A percentile compares a stretch with the other conserved stretches of the same genome.
These are phyloP conservation scores for Bombus polaris DNA, from an alignment of 1,140 invertebrate genomes.

Conservation along the genomic window DNA sequence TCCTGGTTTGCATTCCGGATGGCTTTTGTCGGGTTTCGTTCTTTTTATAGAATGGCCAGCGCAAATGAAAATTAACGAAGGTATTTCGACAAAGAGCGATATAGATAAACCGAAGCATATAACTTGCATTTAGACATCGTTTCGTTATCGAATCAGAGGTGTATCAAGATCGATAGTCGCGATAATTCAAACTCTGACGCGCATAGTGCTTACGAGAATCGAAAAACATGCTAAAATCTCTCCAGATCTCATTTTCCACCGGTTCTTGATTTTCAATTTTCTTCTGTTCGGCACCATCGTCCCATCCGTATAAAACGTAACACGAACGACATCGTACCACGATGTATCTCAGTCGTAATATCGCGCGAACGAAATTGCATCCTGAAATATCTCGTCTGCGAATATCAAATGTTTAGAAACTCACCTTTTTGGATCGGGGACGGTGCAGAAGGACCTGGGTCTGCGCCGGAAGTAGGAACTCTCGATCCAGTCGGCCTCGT, in stretches of 20 bases:
- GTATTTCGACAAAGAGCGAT: neutral
- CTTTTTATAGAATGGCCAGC: neutral
- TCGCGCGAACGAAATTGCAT: no score
- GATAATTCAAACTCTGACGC: neutral
- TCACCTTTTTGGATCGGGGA: constrained; percentile 87
- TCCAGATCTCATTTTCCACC: neutral
- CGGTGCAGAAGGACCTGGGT: constrained; percentile 88
- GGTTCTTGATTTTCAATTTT: no score
- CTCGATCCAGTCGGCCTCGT: constrained; percentile 85
- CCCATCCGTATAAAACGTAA: no score
- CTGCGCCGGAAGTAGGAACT: constrained; percentile 90
- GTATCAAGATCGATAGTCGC: neutral
- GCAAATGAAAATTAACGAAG: neutral
- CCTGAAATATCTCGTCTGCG: no score
- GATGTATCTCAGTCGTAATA: no score
- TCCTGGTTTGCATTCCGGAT: neutral
- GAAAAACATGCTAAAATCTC: neutral
- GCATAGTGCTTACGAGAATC: neutral
- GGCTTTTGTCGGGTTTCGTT: neutral
- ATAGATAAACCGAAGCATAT: neutral
- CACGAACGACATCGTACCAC: no score
- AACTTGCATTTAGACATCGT: neutral
- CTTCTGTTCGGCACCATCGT: no score
- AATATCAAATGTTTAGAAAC: neutral
- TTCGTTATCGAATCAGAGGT: neutral